phyloP scores from a whole-genome alignment of 1,140 invertebrate species.

The Paracyclopina nana region DNA sequence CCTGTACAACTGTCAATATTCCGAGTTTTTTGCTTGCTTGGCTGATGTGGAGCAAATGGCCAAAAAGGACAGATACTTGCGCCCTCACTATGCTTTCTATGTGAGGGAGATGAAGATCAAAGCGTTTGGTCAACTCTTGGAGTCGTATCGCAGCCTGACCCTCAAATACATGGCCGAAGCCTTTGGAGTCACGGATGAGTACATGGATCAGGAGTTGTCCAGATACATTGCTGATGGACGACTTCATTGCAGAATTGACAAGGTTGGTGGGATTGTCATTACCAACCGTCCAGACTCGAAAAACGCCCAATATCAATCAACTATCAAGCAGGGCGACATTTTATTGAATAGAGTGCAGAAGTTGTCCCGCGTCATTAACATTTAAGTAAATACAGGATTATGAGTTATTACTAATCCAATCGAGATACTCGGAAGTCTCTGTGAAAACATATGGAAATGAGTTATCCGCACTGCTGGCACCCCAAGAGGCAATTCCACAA shows the following conservation, averaged over 20 bases:
- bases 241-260: conserved; percentile 92
- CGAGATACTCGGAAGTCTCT: no score
- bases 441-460: no score
- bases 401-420: no score
- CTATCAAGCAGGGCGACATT: conserved; percentile 93
- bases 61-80: conserved; percentile 72
- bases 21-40: conserved; percentile 60
- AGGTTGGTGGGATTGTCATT: conserved; percentile 71
- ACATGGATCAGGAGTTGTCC: conserved; percentile 68
- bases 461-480: no score
- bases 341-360: conserved; percentile 95
- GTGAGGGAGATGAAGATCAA: conserved; percentile 90
- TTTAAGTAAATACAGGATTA: no score
- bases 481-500: no score
- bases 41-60: conserved; percentile 52
- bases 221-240: conserved; percentile 80
- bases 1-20: conserved; percentile 91
- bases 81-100: conserved; percentile 88
- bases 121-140: conserved; percentile 87
- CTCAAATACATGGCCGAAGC: conserved; percentile 89
- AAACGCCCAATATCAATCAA: conserved; percentile 86
- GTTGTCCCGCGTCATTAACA: conserved; percentile 94
- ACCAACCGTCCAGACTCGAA: conserved; percentile 82
- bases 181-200: conserved; percentile 84
- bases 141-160: conserved; percentile 86